These are phyloP conservation scores for Fregetta grallaria DNA, from an alignment of 2,113 vertebrate species.

Conservation along the genomic window DNA sequence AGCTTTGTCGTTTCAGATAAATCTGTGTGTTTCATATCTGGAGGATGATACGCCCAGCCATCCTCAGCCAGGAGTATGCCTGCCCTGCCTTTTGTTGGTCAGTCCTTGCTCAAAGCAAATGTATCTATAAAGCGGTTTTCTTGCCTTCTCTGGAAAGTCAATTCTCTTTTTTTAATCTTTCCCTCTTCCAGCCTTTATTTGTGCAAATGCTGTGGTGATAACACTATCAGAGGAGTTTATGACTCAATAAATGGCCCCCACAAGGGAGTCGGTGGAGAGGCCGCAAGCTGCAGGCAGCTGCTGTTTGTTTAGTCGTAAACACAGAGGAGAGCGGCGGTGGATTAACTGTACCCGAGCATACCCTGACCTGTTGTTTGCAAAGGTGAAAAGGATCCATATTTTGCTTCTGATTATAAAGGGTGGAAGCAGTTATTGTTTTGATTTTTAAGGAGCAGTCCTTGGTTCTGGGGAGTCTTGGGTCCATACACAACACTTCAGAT, in stretches of 20 bases:
- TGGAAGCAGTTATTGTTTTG: background rate
- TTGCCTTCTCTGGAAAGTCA: background rate
- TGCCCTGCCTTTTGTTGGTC: background rate
- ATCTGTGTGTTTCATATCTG: background rate
- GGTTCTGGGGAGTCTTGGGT: background rate
- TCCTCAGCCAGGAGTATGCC: background rate
- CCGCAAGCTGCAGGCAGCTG: slow-evolving; percentile 53
- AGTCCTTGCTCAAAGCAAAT: background rate
- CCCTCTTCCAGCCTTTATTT: slow-evolving; percentile 24
- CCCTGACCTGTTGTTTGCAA: slow-evolving; percentile 30
- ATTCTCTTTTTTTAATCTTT: background rate
- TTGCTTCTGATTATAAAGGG: slow-evolving; percentile 27
- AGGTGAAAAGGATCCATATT: slow-evolving; percentile 43
- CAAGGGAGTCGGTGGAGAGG: slow-evolving; percentile 33
- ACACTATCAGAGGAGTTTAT: slow-evolving; percentile 53
- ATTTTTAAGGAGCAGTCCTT: background rate
- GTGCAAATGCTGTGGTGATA: slow-evolving; percentile 42
- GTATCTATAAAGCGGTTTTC: background rate
- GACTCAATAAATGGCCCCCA: slow-evolving; percentile 55
- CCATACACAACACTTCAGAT: background rate
- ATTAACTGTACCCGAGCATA: slow-evolving; percentile 43
- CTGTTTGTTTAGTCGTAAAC: slow-evolving; percentile 59
- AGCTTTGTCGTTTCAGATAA: background rate
- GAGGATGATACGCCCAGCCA: background rate
- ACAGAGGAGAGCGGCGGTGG: slow-evolving; percentile 26